Conservation (phyloP, 2,113 vertebrate species). For the Cyprinodon variegatus region DNA sequence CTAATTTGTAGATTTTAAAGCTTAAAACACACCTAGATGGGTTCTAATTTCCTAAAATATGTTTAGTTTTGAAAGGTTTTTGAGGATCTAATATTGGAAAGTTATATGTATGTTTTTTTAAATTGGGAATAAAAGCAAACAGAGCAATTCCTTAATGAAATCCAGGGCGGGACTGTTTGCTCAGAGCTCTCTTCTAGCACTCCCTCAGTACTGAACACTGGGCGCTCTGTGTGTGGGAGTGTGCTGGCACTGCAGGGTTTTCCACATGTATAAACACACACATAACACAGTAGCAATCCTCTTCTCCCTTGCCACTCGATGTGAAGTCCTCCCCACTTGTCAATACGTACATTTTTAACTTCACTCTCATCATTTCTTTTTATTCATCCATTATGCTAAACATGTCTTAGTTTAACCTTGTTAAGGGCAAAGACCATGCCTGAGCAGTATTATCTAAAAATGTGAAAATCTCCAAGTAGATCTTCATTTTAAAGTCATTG, state of each 20-base stretch:
- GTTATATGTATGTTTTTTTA: slow-evolving; percentile 47
- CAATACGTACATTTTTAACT: not conserved
- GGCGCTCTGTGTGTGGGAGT: slow-evolving; percentile 50
- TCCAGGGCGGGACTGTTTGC: slow-evolving; percentile 74
- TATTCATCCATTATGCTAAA: too few relatives aligned
- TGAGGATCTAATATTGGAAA: slow-evolving; percentile 47
- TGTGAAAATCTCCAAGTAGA: too few relatives aligned
- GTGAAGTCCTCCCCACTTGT: slow-evolving; percentile 9
- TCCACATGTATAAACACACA: slow-evolving; percentile 28
- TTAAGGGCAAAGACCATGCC: too few relatives aligned
- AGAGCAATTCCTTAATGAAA: slow-evolving; percentile 69
- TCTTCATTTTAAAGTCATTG: not conserved
- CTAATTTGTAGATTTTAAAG: not conserved
- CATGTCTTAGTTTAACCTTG: not conserved
- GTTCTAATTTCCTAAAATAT: slow-evolving; percentile 25
- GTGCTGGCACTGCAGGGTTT: slow-evolving; percentile 45
- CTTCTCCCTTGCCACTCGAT: slow-evolving; percentile 10
- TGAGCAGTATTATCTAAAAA: not conserved
- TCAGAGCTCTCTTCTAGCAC: slow-evolving; percentile 25
- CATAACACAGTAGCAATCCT: slow-evolving; percentile 17
- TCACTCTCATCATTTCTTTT: not conserved
- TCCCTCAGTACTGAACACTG: slow-evolving; percentile 58
- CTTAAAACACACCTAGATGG: slow-evolving; percentile 7
- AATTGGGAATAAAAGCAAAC: slow-evolving; percentile 45
- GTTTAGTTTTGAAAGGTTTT: slow-evolving; percentile 25